phyloP scores from a whole-genome alignment of 2,888 invertebrate species.

The Trachelus stipa region DNA sequence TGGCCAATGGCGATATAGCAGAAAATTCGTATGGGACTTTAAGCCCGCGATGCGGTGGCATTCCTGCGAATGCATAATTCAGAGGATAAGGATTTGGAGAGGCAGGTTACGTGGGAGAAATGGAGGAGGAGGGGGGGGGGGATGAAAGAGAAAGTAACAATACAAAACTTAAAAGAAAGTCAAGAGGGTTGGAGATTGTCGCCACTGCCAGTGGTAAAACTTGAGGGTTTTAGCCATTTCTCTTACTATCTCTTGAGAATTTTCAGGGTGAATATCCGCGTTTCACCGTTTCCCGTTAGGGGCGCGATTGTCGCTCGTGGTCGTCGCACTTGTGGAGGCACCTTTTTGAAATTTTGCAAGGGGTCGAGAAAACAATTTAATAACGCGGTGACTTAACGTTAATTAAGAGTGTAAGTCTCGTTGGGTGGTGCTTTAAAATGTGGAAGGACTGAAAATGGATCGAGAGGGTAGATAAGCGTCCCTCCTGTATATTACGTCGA shows the following conservation, averaged over 20 bases:
- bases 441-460: neutral
- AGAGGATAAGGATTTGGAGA: neutral
- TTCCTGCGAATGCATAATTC: conserved; percentile 3
- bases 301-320: neutral
- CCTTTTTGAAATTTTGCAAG: neutral
- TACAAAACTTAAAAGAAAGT: neutral
- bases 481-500: neutral
- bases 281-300: neutral
- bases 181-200: neutral
- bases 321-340: neutral
- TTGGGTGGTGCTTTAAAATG: neutral
- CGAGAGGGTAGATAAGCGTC: neutral
- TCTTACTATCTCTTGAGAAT: neutral
- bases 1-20: neutral
- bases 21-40: neutral
- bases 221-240: neutral
- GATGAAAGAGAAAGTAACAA: neutral
- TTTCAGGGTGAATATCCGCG: neutral
- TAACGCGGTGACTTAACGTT: neutral
- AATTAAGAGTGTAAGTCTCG: neutral
- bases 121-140: neutral
- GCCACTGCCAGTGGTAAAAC: neutral
- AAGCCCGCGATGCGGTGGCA: neutral
- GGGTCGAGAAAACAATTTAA: neutral
- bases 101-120: neutral